These are phyloP conservation scores for Andricus curvator DNA, from an alignment of 2,888 invertebrate genomes.

Conservation along the genomic window DNA sequence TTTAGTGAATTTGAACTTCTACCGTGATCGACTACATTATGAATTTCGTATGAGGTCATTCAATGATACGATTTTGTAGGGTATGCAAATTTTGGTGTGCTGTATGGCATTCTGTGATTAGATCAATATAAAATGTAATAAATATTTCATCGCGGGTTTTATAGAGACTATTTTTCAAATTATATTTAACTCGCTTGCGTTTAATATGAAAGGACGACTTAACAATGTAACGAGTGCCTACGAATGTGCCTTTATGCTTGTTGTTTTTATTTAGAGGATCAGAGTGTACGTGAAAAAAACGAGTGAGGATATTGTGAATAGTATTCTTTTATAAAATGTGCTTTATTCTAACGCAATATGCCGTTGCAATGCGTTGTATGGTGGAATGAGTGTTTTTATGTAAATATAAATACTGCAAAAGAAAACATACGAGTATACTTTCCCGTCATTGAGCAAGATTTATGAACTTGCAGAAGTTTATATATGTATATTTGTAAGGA, in stretches of 20 bases:
- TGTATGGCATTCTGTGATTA: conserved; percentile 59
- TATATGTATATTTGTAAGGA: conserved; percentile 55
- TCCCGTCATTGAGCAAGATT: not conserved
- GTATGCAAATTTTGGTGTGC: conserved; percentile 20
- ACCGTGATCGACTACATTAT: conserved; percentile 5
- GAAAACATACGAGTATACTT: conserved; percentile 22
- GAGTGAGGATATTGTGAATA: conserved; percentile 68
- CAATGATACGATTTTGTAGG: conserved; percentile 12
- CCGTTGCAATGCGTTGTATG: conserved; percentile 54
- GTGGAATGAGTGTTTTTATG: conserved; percentile 58
- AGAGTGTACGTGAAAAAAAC: conserved; percentile 6
- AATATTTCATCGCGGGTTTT: conserved; percentile 43
- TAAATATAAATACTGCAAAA: conserved; percentile 27
- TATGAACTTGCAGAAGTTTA: conserved; percentile 32
- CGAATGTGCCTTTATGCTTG: conserved; percentile 62
- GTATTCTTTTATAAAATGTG: conserved; percentile 68
- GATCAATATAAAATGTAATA: conserved; percentile 54
- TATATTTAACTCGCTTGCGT: conserved; percentile 31
- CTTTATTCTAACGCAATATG: conserved; percentile 61
- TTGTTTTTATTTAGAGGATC: conserved; percentile 60
- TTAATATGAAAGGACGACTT: conserved; percentile 42
- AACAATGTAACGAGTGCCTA: conserved; percentile 48
- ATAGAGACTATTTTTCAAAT: conserved; percentile 38
- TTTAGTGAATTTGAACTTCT: conserved; percentile 28
- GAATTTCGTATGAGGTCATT: not conserved